phyloP scores from a whole-genome alignment of 1,140 invertebrate species.

The Zaprionus tsacasi region DNA sequence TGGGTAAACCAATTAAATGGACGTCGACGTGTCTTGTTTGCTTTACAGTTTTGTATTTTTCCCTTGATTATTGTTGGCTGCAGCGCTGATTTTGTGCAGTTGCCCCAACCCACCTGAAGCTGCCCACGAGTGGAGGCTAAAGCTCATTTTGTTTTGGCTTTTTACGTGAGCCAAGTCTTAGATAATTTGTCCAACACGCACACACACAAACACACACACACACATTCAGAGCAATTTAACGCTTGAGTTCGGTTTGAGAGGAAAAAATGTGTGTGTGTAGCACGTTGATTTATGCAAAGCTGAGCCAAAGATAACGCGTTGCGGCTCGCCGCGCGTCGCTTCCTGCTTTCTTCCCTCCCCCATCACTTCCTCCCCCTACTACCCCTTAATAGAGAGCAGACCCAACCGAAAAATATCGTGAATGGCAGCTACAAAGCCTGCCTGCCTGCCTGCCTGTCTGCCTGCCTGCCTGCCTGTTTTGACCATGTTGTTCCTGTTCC shows the following conservation, averaged over 20 bases:
- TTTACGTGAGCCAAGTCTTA: slow-evolving; percentile 53
- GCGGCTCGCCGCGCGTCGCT: slow-evolving; percentile 55
- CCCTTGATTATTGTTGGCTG: slow-evolving; percentile 17
- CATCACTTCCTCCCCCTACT: not conserved
- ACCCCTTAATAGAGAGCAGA: not conserved
- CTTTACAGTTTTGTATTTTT: slow-evolving; percentile 64
- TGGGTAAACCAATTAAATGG: slow-evolving; percentile 75
- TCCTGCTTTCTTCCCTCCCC: slow-evolving; percentile 13
- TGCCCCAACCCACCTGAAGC: slow-evolving; percentile 28
- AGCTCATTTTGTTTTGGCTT: slow-evolving; percentile 70
- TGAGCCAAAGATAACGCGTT: slow-evolving; percentile 70
- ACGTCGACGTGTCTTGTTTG: slow-evolving; percentile 70
- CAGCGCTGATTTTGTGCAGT: slow-evolving; percentile 27
- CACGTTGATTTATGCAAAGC: slow-evolving; percentile 79
- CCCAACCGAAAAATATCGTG: not conserved
- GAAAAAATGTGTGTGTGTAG: slow-evolving; percentile 24
- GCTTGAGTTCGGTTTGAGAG: slow-evolving; percentile 70
- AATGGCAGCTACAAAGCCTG: slow-evolving; percentile 39
- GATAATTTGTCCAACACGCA: slow-evolving; percentile 59
- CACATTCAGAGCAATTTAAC: slow-evolving; percentile 63
- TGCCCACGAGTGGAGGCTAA: slow-evolving; percentile 34
- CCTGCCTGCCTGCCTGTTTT: slow-evolving; percentile 43
- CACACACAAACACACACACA: slow-evolving; percentile 12
- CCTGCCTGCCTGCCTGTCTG: slow-evolving; percentile 30
- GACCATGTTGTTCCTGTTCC: slow-evolving; percentile 39